Percentiles rank a stretch among this genome's conserved stretches.
phyloP scores from a whole-genome alignment of 2,113 vertebrate species.

The Campylomormyrus tamandua region DNA sequence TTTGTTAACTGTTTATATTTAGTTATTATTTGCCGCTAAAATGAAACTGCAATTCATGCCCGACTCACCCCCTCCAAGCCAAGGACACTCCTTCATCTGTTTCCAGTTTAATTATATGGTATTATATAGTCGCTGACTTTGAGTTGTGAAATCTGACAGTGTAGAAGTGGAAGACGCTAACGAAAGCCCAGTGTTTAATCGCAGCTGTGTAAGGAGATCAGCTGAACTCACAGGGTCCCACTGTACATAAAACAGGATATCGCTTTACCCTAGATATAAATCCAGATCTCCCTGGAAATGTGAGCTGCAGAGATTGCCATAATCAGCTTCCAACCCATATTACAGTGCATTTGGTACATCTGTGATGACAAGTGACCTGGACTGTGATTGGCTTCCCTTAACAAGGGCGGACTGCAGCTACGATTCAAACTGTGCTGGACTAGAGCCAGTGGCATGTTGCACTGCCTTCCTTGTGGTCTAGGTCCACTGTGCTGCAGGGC shows the following conservation, averaged over 20 bases:
- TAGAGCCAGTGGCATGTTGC: not conserved
- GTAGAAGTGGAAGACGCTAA: not conserved
- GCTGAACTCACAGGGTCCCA: not conserved
- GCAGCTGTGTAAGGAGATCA: not conserved
- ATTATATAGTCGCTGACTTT: not conserved
- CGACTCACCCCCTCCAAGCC: not conserved
- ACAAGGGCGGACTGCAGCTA: not conserved
- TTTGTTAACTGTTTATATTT: not conserved
- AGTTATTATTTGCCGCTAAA: slow-evolving; percentile 4
- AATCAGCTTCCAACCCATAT: not conserved
- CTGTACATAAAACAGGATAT: not conserved
- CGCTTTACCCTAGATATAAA: not conserved
- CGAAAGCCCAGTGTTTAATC: not conserved
- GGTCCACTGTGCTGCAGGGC: not conserved
- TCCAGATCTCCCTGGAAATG: slow-evolving; percentile 1
- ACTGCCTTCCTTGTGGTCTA: not conserved
- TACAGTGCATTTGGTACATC: not conserved
- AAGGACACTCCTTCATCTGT: not conserved
- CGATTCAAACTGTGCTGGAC: not conserved
- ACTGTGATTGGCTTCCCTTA: not conserved
- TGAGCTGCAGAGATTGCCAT: not conserved
- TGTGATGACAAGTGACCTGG: slow-evolving; percentile 1
- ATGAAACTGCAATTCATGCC: not conserved
- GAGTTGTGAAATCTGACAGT: not conserved
- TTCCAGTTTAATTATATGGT: not conserved